These are phyloP conservation scores for Mycalesis mineus DNA, from an alignment of 2,888 invertebrate species.

Conservation along the genomic window DNA sequence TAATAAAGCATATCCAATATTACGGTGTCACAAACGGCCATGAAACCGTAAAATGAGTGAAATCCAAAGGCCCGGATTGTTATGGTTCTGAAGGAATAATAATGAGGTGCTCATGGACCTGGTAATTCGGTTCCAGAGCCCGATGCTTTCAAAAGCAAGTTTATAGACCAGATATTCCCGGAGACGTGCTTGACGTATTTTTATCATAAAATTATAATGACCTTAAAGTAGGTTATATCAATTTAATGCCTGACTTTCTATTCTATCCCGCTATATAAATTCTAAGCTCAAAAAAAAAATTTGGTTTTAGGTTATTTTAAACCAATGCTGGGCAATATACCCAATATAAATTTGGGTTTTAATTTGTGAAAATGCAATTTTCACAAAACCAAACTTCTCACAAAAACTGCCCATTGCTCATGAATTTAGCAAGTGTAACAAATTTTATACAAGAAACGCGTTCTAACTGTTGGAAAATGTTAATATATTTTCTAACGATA, in stretches of 20 bases:
- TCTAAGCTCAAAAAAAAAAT: too few relatives aligned
- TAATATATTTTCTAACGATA: too few relatives aligned
- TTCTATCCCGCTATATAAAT: neutral
- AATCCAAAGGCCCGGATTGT: constrained; percentile 48
- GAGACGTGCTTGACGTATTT: constrained; percentile 1
- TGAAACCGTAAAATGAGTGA: constrained; percentile 47
- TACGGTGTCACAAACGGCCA: constrained; percentile 33
- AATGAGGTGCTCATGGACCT: constrained; percentile 45
- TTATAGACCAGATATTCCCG: constrained; percentile 10
- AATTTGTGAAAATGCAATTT: too few relatives aligned
- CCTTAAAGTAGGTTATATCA: neutral
- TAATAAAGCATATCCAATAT: too few relatives aligned
- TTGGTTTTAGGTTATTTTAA: too few relatives aligned
- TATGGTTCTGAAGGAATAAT: constrained; percentile 46
- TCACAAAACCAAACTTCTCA: too few relatives aligned
- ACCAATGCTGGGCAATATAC: too few relatives aligned
- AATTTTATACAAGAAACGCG: too few relatives aligned
- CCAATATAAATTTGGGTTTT: too few relatives aligned
- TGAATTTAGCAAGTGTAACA: too few relatives aligned
- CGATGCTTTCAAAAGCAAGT: constrained; percentile 10
- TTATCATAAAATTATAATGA: neutral
- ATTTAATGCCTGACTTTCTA: neutral
- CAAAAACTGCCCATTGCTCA: too few relatives aligned
- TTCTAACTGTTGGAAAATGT: too few relatives aligned
- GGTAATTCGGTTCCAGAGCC: constrained; percentile 21